Evolutionary conservation across 2,888 invertebrate species (phyloP).

Genomic region (Ichneumon xanthorius): DNA sequence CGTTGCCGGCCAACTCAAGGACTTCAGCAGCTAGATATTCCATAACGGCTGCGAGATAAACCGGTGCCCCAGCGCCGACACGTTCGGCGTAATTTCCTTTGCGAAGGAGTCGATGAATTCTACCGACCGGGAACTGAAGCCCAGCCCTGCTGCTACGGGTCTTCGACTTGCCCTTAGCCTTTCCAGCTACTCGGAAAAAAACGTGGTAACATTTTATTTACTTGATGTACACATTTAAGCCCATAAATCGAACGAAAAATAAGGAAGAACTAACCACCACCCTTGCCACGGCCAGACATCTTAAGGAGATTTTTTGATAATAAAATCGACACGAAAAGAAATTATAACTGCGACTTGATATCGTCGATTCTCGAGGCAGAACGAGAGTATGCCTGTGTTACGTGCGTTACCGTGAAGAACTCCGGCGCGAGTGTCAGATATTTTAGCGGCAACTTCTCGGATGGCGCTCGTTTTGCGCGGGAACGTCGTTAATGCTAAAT

Average conservation of each 20-base stretch:
- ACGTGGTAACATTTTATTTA: slow-evolving; percentile 5
- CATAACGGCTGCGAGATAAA: slow-evolving; percentile 87
- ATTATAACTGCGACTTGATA: slow-evolving; percentile 44
- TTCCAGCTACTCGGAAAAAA: slow-evolving; percentile 71
- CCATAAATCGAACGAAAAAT: neutral
- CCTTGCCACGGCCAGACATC: slow-evolving; percentile 80
- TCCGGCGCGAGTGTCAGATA: slow-evolving; percentile 74
- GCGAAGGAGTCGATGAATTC: slow-evolving; percentile 87
- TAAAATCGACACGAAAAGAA: neutral
- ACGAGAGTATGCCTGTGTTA: slow-evolving; percentile 51
- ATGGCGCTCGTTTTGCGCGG: slow-evolving; percentile 77
- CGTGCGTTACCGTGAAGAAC: slow-evolving; percentile 51
- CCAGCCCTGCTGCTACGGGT: slow-evolving; percentile 86
- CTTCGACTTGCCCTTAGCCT: slow-evolving; percentile 80
- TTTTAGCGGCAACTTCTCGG: slow-evolving; percentile 76
- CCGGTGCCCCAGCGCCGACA: slow-evolving; percentile 86
- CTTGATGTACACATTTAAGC: neutral
- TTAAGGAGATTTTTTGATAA: slow-evolving; percentile 17
- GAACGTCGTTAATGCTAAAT: slow-evolving; percentile 64
- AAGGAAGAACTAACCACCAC: slow-evolving; percentile 73
- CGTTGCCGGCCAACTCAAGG: slow-evolving; percentile 88
- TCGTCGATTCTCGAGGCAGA: slow-evolving; percentile 60
- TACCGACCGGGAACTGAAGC: slow-evolving; percentile 86
- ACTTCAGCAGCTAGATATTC: slow-evolving; percentile 90
- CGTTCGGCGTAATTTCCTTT: slow-evolving; percentile 88